Evolutionary conservation across 2,797 vertebrate species (phyloP).

Genomic region (Botia kubotai): DNA sequence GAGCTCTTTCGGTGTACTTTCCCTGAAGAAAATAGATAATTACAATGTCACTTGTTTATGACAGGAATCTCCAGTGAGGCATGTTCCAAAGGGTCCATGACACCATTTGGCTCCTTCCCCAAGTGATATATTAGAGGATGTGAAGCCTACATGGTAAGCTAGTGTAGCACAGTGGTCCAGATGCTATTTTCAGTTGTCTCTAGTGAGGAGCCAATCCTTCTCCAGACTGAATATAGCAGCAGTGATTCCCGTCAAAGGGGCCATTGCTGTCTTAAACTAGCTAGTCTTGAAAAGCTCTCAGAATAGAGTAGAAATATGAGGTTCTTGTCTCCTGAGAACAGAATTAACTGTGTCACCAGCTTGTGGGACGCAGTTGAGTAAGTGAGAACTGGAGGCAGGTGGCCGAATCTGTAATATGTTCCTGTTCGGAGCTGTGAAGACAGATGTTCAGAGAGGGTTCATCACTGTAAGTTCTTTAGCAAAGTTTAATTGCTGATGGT

Average conservation of each 20-base stretch:
- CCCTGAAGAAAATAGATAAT: not conserved
- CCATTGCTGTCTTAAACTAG: conserved; percentile 52
- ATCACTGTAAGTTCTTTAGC: conserved; percentile 1
- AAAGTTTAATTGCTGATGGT: not conserved
- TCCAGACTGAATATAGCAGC: conserved; percentile 59
- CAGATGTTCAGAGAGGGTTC: conserved; percentile 11
- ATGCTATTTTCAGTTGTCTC: conserved; percentile 70
- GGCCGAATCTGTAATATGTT: conserved; percentile 12
- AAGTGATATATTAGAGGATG: conserved; percentile 60
- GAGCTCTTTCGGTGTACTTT: not conserved
- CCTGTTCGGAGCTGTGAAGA: conserved; percentile 5
- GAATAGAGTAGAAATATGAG: conserved; percentile 32
- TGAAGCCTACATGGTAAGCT: conserved; percentile 57
- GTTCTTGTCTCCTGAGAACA: conserved; percentile 29
- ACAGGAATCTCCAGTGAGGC: conserved; percentile 50
- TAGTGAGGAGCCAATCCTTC: conserved; percentile 64
- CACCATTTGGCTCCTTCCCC: conserved; percentile 51
- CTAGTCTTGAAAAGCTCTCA: conserved; percentile 36
- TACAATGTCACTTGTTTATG: conserved; percentile 30
- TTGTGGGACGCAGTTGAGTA: conserved; percentile 1
- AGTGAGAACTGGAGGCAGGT: conserved; percentile 22
- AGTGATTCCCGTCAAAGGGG: conserved; percentile 62
- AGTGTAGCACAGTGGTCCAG: conserved; percentile 63
- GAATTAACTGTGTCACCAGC: conserved; percentile 47
- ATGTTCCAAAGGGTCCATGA: conserved; percentile 55